phyloP scores from a whole-genome alignment of 2,797 vertebrate species.

The Synanceia verrucosa region DNA sequence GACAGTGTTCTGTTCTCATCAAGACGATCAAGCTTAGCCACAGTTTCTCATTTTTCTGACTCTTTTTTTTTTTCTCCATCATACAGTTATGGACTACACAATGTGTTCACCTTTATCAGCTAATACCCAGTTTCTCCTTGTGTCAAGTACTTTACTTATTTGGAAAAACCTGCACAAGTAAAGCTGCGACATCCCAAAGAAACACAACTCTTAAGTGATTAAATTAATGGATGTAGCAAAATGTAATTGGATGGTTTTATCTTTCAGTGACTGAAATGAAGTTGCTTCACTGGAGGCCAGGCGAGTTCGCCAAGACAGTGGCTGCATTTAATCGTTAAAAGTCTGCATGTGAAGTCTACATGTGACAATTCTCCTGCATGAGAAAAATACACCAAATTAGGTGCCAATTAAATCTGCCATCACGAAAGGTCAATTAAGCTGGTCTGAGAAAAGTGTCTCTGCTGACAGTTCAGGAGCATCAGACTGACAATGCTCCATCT shows the following conservation, averaged over 20 bases:
- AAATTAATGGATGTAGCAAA: conserved; percentile 54
- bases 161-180: conserved; percentile 36
- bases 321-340: conserved; percentile 66
- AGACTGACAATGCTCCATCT: conserved; percentile 7
- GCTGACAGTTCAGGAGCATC: conserved; percentile 20
- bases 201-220: conserved; percentile 48
- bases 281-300: conserved; percentile 46
- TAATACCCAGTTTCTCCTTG: background rate
- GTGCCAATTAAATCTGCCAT: conserved; percentile 62
- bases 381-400: conserved; percentile 49
- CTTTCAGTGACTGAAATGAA: conserved; percentile 43
- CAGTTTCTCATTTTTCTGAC: background rate
- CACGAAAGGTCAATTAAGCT: conserved; percentile 65
- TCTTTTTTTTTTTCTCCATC: background rate
- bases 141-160: conserved; percentile 36
- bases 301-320: conserved; percentile 17
- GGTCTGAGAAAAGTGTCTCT: conserved; percentile 12
- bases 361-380: conserved; percentile 42
- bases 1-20: background rate
- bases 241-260: conserved; percentile 67
- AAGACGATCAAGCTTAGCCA: background rate
- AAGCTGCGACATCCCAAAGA: conserved; percentile 10
- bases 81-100: background rate
- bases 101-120: background rate
- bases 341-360: conserved; percentile 55